Evolutionary conservation across 1,140 invertebrate species (phyloP), one percentile per base, ranked within the genome.

Genomic region (Diplogasteroides magnus): DNA sequence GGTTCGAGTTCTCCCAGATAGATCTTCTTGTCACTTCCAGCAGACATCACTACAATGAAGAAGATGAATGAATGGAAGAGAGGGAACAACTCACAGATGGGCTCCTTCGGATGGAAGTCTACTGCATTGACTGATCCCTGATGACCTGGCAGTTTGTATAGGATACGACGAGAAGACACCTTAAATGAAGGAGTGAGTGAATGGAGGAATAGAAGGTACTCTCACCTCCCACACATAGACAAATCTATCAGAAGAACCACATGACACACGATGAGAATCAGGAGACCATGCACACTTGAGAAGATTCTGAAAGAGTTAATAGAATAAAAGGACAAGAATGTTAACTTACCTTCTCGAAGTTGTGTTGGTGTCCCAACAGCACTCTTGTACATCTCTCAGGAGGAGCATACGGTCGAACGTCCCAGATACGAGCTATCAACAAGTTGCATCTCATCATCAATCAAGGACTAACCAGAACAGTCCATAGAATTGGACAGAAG

Each of bases 91-190:
- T 86, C 85, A 91, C 90, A 83, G 66, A 99, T 91, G 6, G 95
- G 92, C 84, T 99, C 94, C 60, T 88, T 89, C 0, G 91, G 92
- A 87, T 98, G 96, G 81, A 99, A 97, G 83, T 94, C 91, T 0
- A 95, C 89, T 82, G 94, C 93, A 83, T 97, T 98, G 1, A 99
- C 93, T 73, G 93, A 92, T 26, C 96, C 97, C 84, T 93, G 91
- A 84, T 99, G 97, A 0, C 97, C 97, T 0, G 97, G 96, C 64
- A 99, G 86, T 86, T 96, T 97, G 84, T 98, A 99, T 1, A 97
- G 83, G 77, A 98, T 91, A 64, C 91, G 87, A 58, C 94, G 85
- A 2, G 83, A 79, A 1, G 91, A 93, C 1, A 93, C 94, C 84
- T 98, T 93, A 19, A 48, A 11, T 11, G 6, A 19, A 19, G 6